Conservation (phyloP, 2,888 invertebrate genomes). For the Mylabris sibirica region DNA sequence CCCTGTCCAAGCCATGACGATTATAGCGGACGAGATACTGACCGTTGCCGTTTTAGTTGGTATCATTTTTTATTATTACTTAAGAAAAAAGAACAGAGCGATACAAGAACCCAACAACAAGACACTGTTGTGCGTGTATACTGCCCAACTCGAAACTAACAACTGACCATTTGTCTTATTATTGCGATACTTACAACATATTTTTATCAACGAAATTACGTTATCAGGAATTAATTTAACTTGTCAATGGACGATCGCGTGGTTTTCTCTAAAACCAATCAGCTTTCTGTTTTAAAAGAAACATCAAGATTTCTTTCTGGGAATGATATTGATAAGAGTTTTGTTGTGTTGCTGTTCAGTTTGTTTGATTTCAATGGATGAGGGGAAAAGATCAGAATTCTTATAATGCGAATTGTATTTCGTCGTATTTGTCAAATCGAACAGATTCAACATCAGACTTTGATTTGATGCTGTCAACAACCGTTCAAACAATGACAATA, state of each 20-base stretch:
- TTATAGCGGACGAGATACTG: conserved; percentile 61
- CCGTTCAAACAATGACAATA: neutral
- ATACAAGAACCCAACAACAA: neutral
- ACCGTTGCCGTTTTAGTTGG: conserved; percentile 46
- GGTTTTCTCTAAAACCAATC: conserved; percentile 17
- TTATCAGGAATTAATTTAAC: conserved; percentile 4
- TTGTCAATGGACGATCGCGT: conserved; percentile 17
- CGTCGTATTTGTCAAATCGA: neutral
- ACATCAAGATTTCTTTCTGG: neutral
- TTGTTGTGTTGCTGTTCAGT: neutral
- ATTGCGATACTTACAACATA: conserved; percentile 6
- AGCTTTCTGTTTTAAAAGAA: neutral
- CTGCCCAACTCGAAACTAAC: neutral
- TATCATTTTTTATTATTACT: neutral
- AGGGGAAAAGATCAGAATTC: neutral
- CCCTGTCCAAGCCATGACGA: conserved; percentile 65
- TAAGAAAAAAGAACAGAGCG: no score
- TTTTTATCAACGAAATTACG: neutral
- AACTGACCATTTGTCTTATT: conserved; percentile 25
- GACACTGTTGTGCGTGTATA: conserved; percentile 4
- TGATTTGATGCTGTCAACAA: neutral
- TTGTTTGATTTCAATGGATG: neutral
- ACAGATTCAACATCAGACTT: neutral
- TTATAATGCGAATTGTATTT: neutral
- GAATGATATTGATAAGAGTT: neutral